Conservation (phyloP, 2,113 vertebrate species). For the Ctenodactylus gundi region DNA sequence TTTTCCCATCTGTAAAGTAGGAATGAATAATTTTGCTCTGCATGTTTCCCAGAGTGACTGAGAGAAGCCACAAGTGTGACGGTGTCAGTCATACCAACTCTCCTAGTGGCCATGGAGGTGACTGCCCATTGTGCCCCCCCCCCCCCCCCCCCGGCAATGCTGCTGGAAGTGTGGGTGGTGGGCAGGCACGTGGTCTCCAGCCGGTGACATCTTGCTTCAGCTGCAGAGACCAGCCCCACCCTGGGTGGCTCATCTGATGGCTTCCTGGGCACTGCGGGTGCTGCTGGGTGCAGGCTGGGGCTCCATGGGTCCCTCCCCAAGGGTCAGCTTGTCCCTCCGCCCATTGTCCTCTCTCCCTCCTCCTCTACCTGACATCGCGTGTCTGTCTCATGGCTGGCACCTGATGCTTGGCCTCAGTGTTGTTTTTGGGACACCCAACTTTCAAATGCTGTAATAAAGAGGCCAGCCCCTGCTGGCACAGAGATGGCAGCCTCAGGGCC, state of each 20-base stretch:
- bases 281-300: not conserved
- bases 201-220: not conserved
- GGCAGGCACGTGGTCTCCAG: too few species aligned
- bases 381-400: not conserved
- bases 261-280: not conserved
- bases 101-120: not conserved
- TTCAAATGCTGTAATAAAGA: not conserved
- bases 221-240: not conserved
- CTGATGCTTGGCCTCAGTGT: not conserved
- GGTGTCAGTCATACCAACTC: not conserved
- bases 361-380: not conserved
- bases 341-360: fast-evolving
- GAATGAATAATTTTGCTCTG: not conserved
- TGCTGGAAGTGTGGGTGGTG: not conserved
- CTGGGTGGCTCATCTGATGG: not conserved
- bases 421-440: not conserved
- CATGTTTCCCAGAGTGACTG: too few species aligned
- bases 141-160: not conserved
- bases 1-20: not conserved
- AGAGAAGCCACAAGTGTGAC: not conserved
- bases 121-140: too few species aligned
- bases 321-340: not conserved
- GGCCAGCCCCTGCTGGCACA: not conserved
- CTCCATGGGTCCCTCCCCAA: fast-evolving
- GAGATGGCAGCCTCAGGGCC: not conserved